These are phyloP conservation scores for Blastomussa wellsi DNA, from an alignment of 92 coral and sea anemone species.

Conservation along the genomic window DNA sequence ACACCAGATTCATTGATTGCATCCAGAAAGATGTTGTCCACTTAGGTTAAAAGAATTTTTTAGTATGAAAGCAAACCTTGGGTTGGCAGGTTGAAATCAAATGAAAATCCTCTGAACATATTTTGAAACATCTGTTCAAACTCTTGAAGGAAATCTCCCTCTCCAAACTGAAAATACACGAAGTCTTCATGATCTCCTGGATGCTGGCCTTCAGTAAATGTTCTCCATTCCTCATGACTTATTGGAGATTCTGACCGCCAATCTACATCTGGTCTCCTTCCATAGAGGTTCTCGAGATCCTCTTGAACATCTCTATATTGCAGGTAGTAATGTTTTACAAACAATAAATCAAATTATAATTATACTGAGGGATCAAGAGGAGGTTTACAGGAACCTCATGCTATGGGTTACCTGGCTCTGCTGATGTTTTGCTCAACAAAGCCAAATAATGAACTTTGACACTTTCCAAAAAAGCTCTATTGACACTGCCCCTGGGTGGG, in stretches of 20 bases:
- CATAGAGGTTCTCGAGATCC: conserved; percentile 58
- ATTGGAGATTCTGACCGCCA: conserved; percentile 18
- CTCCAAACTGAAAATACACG: neutral
- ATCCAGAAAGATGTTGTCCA: too few species aligned
- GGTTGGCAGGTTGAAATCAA: conserved; percentile 28
- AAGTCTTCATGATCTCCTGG: conserved; percentile 16
- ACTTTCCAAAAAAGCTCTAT: too few species aligned
- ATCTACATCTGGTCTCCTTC: conserved; percentile 4
- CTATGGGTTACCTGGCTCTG: too few species aligned
- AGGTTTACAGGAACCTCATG: too few species aligned
- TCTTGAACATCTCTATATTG: conserved; percentile 66
- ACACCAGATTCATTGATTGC: too few species aligned
- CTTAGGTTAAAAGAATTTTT: neutral
- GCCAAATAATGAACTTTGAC: too few species aligned
- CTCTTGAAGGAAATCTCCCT: conserved; percentile 68
- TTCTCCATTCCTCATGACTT: conserved; percentile 14
- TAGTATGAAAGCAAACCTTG: conserved; percentile 11
- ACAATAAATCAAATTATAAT: too few species aligned
- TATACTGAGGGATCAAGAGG: too few species aligned
- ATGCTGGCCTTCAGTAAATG: neutral
- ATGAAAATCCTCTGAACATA: conserved; percentile 73
- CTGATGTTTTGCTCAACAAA: too few species aligned
- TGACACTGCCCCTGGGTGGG: too few species aligned
- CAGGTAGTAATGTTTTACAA: neutral
- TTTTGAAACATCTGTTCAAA: conserved; percentile 83